Conservation (phyloP, 2,797 vertebrate genomes). For the Dendrocincla tyrannina region DNA sequence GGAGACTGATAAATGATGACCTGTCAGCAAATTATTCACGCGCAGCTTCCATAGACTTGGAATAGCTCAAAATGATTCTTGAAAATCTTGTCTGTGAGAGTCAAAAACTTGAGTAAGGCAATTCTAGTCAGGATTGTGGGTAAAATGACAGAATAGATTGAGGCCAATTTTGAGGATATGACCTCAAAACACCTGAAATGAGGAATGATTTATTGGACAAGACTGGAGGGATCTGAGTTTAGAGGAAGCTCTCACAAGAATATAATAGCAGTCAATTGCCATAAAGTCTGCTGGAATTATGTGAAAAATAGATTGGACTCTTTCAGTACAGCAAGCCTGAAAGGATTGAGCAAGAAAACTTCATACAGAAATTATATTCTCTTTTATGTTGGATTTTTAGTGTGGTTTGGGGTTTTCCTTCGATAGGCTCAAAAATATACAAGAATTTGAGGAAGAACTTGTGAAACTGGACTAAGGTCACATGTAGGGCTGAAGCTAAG, state of each 20-base stretch:
- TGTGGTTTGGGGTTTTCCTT: not conserved
- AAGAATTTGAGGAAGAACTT: not conserved
- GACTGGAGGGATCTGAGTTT: not conserved
- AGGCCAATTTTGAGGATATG: not conserved
- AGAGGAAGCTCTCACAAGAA: not conserved
- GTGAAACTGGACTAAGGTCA: not conserved
- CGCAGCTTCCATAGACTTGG: not conserved
- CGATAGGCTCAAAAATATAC: not conserved
- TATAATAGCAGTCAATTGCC: conserved; percentile 1
- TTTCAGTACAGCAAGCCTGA: not conserved
- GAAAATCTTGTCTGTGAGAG: not conserved
- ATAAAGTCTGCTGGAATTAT: not conserved
- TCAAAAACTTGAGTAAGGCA: not conserved
- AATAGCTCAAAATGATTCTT: not conserved
- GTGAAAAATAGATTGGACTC: not conserved
- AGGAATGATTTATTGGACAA: conserved; percentile 20
- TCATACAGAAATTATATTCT: not conserved
- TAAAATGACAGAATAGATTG: conserved; percentile 39
- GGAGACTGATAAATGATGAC: not conserved
- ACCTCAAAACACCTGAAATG: conserved; percentile 22
- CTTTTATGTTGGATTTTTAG: not conserved
- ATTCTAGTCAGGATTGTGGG: not conserved
- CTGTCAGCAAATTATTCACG: not conserved
- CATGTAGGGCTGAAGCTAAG: not conserved
- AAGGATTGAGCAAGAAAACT: not conserved